Conservation (phyloP, 1,140 invertebrate genomes). For the Aphaenogaster rudis region DNA sequence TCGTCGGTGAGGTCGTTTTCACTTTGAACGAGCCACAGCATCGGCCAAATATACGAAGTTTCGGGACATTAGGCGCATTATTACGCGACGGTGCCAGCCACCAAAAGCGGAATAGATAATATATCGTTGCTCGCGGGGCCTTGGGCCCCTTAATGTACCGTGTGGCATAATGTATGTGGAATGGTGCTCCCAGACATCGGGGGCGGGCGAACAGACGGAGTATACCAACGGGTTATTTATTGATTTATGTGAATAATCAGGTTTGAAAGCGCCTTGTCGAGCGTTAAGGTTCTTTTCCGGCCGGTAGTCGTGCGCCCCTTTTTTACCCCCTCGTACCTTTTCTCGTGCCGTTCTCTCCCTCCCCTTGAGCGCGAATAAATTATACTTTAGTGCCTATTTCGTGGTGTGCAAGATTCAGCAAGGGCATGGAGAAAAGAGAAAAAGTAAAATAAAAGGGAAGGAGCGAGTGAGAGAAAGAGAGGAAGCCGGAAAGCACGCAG, state of each 20-base stretch:
- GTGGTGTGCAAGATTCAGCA: constrained; percentile 48
- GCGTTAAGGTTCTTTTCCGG: constrained; percentile 72
- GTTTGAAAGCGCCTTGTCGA: constrained; percentile 77
- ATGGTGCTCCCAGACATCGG: constrained; percentile 65
- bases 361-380: constrained; percentile 68
- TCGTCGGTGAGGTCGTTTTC: constrained; percentile 67
- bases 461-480: constrained; percentile 1
- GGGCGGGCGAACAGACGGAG: constrained; percentile 1
- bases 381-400: constrained; percentile 70
- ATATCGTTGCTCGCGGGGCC: constrained; percentile 76
- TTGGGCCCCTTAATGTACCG: constrained; percentile 66
- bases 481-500: constrained; percentile 6
- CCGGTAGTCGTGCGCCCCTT: constrained; percentile 57
- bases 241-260: constrained; percentile 81
- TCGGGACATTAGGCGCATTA: constrained; percentile 75
- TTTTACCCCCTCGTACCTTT: constrained; percentile 32
- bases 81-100: constrained; percentile 73
- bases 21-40: constrained; percentile 63
- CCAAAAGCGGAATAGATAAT: constrained; percentile 77
- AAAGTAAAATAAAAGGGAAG: background rate
- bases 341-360: constrained; percentile 7
- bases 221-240: constrained; percentile 75
- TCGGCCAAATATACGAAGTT: constrained; percentile 67
- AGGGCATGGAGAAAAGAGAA: background rate
- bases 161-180: constrained; percentile 75